Evolutionary conservation across 2,888 invertebrate species (phyloP).

Genomic region (Tipula lateralis): DNA sequence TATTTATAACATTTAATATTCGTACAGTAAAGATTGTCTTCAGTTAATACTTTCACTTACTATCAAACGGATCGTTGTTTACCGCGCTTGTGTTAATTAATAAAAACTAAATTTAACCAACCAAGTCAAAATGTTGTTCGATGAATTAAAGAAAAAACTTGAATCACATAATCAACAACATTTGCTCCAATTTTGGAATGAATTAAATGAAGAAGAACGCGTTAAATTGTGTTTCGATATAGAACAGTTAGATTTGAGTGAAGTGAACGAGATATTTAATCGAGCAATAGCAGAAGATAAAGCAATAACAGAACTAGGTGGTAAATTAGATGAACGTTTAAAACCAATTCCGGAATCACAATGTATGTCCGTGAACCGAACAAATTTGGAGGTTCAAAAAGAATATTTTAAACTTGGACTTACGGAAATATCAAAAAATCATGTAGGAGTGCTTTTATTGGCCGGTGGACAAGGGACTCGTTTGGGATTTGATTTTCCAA

Average conservation of each 20-base stretch:
- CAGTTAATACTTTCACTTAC: constrained; percentile 19
- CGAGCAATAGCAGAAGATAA: constrained; percentile 58
- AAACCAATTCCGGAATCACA: constrained; percentile 78
- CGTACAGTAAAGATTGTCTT: not conserved
- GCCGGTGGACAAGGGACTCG: constrained; percentile 98
- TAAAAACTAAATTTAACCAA: not conserved
- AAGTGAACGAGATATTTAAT: constrained; percentile 64
- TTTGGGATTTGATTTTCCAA: constrained; percentile 89
- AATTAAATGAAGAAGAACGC: constrained; percentile 60
- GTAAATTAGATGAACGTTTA: constrained; percentile 73
- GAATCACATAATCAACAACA: constrained; percentile 70
- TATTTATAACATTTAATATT: too few relatives aligned
- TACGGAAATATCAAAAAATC: constrained; percentile 58
- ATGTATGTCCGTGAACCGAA: constrained; percentile 67
- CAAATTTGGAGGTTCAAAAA: constrained; percentile 57
- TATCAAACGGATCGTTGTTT: not conserved
- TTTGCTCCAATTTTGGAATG: constrained; percentile 74
- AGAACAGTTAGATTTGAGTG: constrained; percentile 63
- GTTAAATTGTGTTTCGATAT: constrained; percentile 56
- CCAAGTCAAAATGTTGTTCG: constrained; percentile 54
- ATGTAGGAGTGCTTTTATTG: constrained; percentile 83
- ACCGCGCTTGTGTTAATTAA: not conserved
- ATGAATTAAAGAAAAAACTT: constrained; percentile 53
- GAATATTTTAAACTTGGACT: constrained; percentile 66
- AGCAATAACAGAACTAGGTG: constrained; percentile 51